Evolutionary conservation across 2,113 vertebrate species (phyloP).

Genomic region (Campylorhamphus procurvoides): DNA sequence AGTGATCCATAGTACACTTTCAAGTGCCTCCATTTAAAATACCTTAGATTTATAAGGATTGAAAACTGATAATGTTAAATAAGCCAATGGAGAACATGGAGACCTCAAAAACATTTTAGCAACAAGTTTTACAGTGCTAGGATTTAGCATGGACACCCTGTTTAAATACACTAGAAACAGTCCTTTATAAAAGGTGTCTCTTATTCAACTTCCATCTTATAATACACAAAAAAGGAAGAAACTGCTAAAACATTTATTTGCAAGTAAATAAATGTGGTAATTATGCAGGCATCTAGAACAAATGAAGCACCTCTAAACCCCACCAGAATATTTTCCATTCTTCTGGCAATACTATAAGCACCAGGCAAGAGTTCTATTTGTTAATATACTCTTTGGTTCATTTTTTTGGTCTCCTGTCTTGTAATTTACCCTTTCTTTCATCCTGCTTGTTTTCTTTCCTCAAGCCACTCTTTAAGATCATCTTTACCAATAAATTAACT

Average conservation of each 20-base stretch:
- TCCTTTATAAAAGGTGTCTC: not conserved
- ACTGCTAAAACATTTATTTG: not conserved
- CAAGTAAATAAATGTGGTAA: not conserved
- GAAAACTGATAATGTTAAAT: not conserved
- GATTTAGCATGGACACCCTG: not conserved
- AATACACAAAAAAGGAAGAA: not conserved
- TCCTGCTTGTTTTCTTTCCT: not conserved
- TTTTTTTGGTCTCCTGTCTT: not conserved
- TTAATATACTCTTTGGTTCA: not conserved
- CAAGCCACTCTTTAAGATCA: not conserved
- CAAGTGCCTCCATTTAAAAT: not conserved
- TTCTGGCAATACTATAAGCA: not conserved
- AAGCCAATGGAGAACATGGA: not conserved
- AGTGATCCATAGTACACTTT: not conserved
- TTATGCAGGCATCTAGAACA: not conserved
- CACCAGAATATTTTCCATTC: not conserved
- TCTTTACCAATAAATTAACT: not conserved
- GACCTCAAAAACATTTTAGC: not conserved
- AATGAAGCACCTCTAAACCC: not conserved
- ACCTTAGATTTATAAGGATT: not conserved
- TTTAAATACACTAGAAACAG: not conserved
- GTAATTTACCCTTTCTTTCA: not conserved
- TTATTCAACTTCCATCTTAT: not conserved
- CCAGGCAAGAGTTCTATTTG: not conserved
- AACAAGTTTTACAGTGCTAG: not conserved